These are phyloP conservation scores for Anagyrus pseudococci DNA, from an alignment of 2,888 invertebrate species.

Conservation along the genomic window DNA sequence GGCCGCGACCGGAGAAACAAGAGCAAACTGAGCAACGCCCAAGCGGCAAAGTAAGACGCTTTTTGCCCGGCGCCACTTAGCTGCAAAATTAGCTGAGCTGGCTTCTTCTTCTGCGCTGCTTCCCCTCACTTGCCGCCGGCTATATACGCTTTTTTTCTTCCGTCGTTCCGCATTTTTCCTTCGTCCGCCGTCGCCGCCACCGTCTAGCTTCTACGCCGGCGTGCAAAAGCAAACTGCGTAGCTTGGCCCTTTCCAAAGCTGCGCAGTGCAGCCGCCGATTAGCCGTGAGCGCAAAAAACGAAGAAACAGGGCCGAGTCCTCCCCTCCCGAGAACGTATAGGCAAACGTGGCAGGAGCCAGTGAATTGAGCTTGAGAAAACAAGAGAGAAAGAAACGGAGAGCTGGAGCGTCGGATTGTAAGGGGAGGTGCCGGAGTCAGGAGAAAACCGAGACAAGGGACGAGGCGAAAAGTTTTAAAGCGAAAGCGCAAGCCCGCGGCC, in stretches of 20 bases:
- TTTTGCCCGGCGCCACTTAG: constrained; percentile 17
- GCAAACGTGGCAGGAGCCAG: too few relatives aligned
- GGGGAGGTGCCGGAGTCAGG: neutral
- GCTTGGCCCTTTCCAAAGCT: constrained; percentile 6
- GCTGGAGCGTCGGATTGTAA: neutral
- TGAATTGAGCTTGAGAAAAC: too few relatives aligned
- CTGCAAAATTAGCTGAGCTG: constrained; percentile 25
- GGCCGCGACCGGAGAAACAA: constrained; percentile 12
- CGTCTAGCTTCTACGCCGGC: neutral
- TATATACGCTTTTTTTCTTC: neutral
- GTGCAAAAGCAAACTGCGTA: too few relatives aligned
- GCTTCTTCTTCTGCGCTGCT: neutral
- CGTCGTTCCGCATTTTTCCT: neutral
- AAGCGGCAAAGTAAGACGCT: constrained; percentile 14
- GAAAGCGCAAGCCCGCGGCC: constrained; percentile 27
- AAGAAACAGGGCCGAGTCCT: too few relatives aligned
- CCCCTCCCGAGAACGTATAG: too few relatives aligned
- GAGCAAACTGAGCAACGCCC: too few relatives aligned
- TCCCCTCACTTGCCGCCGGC: neutral
- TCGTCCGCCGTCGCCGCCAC: too few relatives aligned
- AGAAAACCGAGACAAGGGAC: neutral
- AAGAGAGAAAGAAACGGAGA: constrained; percentile 2
- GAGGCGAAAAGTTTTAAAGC: constrained; percentile 28
- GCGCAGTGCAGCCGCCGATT: constrained; percentile 2
- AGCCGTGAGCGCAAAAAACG: constrained; percentile 7